These are phyloP conservation scores for Triops longicaudatus DNA, from an alignment of 1,140 invertebrate genomes.

Conservation along the genomic window DNA sequence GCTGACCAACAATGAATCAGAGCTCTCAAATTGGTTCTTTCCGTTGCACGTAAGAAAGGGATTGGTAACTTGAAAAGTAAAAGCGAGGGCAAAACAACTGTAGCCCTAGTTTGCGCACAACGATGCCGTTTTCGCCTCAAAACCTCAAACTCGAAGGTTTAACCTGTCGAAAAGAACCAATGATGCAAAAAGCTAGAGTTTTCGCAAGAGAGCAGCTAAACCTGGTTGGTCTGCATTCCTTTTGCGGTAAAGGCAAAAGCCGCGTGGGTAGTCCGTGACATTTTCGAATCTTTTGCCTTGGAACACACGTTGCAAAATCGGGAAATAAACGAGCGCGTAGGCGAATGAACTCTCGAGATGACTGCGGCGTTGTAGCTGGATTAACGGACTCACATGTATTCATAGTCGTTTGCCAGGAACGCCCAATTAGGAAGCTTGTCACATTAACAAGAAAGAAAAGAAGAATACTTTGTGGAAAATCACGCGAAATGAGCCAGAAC, in stretches of 20 bases:
- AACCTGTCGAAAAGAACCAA: background rate
- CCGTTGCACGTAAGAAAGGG: background rate
- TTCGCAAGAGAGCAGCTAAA: background rate
- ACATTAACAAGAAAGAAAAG: background rate
- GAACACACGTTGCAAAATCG: background rate
- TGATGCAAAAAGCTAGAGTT: background rate
- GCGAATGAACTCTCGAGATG: conserved; percentile 14
- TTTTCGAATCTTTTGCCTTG: background rate
- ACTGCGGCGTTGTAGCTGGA: background rate
- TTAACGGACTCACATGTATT: background rate
- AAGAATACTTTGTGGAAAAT: background rate
- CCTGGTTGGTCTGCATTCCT: background rate
- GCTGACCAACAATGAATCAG: background rate
- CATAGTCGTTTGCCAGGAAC: background rate
- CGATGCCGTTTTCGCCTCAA: background rate
- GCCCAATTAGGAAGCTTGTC: background rate
- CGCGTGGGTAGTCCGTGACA: background rate
- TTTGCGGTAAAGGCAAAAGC: background rate
- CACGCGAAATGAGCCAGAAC: background rate
- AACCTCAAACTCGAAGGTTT: background rate
- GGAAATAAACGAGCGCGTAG: background rate
- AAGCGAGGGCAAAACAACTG: background rate
- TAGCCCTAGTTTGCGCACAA: background rate
- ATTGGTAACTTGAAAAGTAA: background rate
- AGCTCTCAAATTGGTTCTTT: background rate